phyloP scores from a whole-genome alignment of 2,797 vertebrate species.

The Sebastiscus albofasciatus region DNA sequence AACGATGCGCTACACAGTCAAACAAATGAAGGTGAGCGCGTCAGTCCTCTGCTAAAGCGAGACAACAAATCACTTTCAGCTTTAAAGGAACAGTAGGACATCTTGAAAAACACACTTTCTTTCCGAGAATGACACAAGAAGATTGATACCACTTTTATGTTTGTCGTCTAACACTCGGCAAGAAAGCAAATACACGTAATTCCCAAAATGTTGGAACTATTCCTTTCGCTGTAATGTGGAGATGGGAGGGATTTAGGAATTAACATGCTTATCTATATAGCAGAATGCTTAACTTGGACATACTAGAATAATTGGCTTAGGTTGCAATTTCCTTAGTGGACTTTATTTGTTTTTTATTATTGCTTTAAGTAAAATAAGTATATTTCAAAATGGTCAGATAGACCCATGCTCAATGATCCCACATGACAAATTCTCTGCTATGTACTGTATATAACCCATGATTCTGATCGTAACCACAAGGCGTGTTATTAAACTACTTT shows the following conservation, averaged over 20 bases:
- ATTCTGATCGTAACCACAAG: neutral
- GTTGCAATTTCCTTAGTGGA: neutral
- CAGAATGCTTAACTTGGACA: neutral
- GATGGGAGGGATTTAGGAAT: too few relatives aligned
- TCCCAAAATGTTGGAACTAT: neutral
- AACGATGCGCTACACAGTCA: constrained; percentile 95
- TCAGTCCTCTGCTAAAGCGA: neutral
- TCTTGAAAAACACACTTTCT: neutral
- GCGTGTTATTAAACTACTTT: neutral
- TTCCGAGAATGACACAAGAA: neutral
- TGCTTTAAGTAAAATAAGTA: neutral
- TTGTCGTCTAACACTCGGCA: neutral
- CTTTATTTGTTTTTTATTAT: neutral
- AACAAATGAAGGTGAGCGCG: constrained; percentile 93
- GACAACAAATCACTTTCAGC: neutral
- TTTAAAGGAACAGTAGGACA: neutral
- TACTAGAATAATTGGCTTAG: neutral
- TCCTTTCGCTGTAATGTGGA: fast-evolving
- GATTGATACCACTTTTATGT: neutral
- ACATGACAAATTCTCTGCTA: neutral
- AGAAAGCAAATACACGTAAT: fast-evolving
- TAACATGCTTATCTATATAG: neutral
- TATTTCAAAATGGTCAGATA: neutral
- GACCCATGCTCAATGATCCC: neutral
- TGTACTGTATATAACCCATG: neutral